phyloP scores from a whole-genome alignment of 2,113 vertebrate species.

The Camarhynchus parvulus region DNA sequence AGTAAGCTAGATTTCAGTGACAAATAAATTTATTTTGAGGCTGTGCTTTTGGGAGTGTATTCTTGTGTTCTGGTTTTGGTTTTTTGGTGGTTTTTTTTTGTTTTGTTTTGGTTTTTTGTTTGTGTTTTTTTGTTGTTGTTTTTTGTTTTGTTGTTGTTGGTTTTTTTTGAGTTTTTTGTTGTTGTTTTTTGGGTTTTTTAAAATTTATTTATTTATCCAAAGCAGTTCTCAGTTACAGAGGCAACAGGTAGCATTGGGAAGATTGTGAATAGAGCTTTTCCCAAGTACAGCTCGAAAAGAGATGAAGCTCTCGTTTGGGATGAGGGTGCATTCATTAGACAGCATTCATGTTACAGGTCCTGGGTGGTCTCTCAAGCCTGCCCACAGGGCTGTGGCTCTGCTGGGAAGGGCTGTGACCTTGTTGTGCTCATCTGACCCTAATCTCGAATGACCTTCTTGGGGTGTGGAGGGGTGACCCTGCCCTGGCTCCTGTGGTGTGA shows the following conservation, averaged over 20 bases:
- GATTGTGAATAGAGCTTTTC: background rate
- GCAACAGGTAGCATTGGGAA: background rate
- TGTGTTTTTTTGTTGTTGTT: too few species aligned
- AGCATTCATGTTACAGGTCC: background rate
- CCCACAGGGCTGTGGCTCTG: accelerated
- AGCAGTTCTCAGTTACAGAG: background rate
- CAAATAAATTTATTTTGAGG: background rate
- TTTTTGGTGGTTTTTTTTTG: too few species aligned
- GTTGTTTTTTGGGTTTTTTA: too few species aligned
- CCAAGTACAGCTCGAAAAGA: background rate
- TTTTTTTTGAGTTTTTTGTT: background rate
- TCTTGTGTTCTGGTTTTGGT: background rate
- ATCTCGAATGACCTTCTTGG: accelerated
- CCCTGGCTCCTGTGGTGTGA: accelerated
- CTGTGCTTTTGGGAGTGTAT: background rate
- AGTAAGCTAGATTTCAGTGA: background rate
- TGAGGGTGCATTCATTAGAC: background rate
- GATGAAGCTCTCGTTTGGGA: accelerated
- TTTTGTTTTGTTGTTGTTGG: too few species aligned
- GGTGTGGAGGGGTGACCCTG: background rate
- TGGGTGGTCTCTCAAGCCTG: background rate
- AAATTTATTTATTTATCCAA: background rate
- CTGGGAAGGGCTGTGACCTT: background rate
- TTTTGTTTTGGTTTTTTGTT: too few species aligned
- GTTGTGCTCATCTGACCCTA: background rate